Conservation (phyloP, 2,113 vertebrate species). For the Xiphophorus couchianus region DNA sequence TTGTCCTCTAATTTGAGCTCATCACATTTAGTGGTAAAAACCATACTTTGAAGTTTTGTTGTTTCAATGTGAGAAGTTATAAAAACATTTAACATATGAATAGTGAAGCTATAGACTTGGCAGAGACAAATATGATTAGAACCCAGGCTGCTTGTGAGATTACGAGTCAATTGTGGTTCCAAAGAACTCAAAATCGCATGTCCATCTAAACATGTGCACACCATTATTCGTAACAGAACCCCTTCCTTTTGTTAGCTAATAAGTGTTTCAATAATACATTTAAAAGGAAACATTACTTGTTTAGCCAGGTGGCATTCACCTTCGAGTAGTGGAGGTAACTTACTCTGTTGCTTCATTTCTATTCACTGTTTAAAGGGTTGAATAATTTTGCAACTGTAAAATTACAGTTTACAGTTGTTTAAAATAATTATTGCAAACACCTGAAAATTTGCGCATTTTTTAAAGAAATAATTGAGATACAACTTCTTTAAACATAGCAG, state of each 20-base stretch:
- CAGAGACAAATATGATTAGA: constrained; percentile 20
- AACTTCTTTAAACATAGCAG: not conserved
- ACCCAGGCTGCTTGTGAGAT: constrained; percentile 37
- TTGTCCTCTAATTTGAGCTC: not conserved
- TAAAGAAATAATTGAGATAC: not conserved
- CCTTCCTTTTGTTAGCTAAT: too few relatives aligned
- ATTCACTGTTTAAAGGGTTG: constrained; percentile 53
- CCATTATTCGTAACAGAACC: not conserved
- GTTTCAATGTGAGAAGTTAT: not conserved
- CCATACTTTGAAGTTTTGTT: not conserved
- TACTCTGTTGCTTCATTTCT: constrained; percentile 67
- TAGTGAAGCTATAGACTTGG: constrained; percentile 2
- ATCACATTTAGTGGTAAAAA: not conserved
- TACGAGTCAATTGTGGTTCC: constrained; percentile 3
- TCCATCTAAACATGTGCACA: constrained; percentile 9
- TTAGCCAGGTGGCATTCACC: constrained; percentile 88
- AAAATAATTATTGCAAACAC: not conserved
- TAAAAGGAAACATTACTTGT: constrained; percentile 39
- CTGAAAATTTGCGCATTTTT: not conserved
- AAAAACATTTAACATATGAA: not conserved
- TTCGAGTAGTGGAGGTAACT: constrained; percentile 66
- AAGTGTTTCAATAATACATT: not conserved
- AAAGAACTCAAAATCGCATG: constrained; percentile 8
- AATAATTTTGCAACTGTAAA: not conserved
- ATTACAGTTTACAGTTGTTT: not conserved